These are phyloP conservation scores for Drosophila pectinifera DNA, from an alignment of 1,140 invertebrate genomes.

Conservation along the genomic window DNA sequence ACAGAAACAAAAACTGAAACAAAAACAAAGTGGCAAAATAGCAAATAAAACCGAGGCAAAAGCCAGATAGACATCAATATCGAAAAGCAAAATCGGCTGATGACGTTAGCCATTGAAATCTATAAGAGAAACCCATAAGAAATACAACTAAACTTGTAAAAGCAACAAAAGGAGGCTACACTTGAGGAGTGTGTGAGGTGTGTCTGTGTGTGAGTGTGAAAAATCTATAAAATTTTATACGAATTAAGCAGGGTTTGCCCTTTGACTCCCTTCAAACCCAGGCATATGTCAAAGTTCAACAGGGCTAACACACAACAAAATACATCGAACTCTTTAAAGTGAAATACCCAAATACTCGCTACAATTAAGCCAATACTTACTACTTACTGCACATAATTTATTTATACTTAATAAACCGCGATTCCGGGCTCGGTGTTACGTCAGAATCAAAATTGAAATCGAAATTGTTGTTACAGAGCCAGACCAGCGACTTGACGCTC, in stretches of 20 bases:
- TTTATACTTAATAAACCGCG: conserved; percentile 9
- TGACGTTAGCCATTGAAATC: conserved; percentile 73
- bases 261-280: conserved; percentile 9
- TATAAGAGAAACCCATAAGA: conserved; percentile 47
- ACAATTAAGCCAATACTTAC: background rate
- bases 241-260: conserved; percentile 36
- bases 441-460: conserved; percentile 5
- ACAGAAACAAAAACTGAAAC: conserved; percentile 8
- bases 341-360: background rate
- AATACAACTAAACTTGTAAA: conserved; percentile 22
- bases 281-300: conserved; percentile 69
- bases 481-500: conserved; percentile 73
- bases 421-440: conserved; percentile 29
- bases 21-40: conserved; percentile 40
- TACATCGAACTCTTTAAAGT: background rate
- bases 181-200: conserved; percentile 30
- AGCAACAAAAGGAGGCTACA: conserved; percentile 27
- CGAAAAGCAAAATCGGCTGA: conserved; percentile 50
- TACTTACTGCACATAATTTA: background rate
- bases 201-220: conserved; percentile 23
- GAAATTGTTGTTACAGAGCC: conserved; percentile 63
- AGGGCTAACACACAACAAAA: conserved; percentile 15
- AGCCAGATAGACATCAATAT: conserved; percentile 48
- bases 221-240: conserved; percentile 37
- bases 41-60: conserved; percentile 25